Evolutionary conservation across 2,113 vertebrate genomes (phyloP).

Genomic region (Callipepla squamata): DNA sequence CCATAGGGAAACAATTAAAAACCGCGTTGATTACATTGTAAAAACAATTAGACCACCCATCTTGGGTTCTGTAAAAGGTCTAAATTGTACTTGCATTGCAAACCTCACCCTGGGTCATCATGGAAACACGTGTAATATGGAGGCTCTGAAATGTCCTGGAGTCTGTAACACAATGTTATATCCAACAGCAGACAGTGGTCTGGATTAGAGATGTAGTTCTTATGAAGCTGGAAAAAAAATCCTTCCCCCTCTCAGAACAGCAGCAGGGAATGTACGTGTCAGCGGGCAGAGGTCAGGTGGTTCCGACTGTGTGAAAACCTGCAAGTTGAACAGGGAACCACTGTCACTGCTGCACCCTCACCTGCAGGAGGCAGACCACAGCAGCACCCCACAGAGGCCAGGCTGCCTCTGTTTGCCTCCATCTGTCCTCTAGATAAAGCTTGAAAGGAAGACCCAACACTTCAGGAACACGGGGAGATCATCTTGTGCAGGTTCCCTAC

Average conservation of each 20-base stretch:
- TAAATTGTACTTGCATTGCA: constrained; percentile 63
- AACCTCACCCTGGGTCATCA: constrained; percentile 60
- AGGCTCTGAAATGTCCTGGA: constrained; percentile 72
- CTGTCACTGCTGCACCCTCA: rapidly evolving
- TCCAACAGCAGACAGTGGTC: constrained; percentile 67
- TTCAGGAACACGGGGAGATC: background rate
- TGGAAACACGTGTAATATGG: constrained; percentile 44
- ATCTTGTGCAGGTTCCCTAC: no score
- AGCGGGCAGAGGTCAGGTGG: constrained; percentile 86
- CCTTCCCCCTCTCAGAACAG: background rate
- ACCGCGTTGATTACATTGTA: constrained; percentile 70
- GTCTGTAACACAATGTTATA: constrained; percentile 67
- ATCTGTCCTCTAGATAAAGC: background rate
- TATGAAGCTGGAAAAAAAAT: constrained; percentile 29
- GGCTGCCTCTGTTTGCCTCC: rapidly evolving
- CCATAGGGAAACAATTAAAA: constrained; percentile 72
- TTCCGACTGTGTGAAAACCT: constrained; percentile 93
- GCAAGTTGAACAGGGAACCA: background rate
- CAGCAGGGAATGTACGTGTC: constrained; percentile 39
- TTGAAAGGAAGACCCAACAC: rapidly evolving
- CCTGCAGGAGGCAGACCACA: rapidly evolving
- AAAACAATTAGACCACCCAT: constrained; percentile 69
- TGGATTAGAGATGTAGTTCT: constrained; percentile 59
- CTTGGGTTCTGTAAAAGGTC: constrained; percentile 62
- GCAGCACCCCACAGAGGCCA: rapidly evolving